These are phyloP conservation scores for Panzeria rudis DNA, from an alignment of 2,888 invertebrate genomes.

Conservation along the genomic window DNA sequence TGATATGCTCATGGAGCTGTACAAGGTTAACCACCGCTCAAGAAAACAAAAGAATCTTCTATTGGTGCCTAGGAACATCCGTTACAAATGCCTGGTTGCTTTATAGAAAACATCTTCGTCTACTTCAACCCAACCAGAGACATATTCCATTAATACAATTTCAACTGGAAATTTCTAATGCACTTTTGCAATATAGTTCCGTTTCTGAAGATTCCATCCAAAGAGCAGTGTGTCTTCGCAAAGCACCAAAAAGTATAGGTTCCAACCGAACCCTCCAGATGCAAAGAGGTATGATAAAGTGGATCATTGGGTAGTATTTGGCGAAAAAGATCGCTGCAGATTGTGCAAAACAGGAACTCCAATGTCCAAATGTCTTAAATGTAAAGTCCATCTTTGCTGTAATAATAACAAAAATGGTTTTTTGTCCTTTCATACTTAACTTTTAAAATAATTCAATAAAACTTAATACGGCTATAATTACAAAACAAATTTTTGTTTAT, in stretches of 20 bases:
- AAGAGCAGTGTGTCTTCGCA: constrained; percentile 52
- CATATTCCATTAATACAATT: constrained; percentile 58
- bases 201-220: constrained; percentile 61
- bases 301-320: constrained; percentile 67
- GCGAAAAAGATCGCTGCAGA: constrained; percentile 68
- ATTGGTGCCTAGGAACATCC: too few relatives aligned
- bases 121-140: too few relatives aligned
- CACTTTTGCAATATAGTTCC: constrained; percentile 62
- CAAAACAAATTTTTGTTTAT: too few relatives aligned
- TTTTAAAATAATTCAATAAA: constrained; percentile 53
- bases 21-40: constrained; percentile 44
- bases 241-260: constrained; percentile 67
- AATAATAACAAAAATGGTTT: constrained; percentile 26
- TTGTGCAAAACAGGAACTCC: constrained; percentile 67
- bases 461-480: too few relatives aligned
- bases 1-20: constrained; percentile 26
- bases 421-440: constrained; percentile 3
- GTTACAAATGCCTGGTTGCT: too few relatives aligned
- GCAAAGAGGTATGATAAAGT: constrained; percentile 67
- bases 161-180: constrained; percentile 62
- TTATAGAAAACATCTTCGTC: too few relatives aligned
- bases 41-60: too few relatives aligned
- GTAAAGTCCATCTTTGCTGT: constrained; percentile 35
- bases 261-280: constrained; percentile 67
- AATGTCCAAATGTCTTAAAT: constrained; percentile 64